phyloP scores from a whole-genome alignment of 2,113 vertebrate genomes.

The Pseudorasbora parva region DNA sequence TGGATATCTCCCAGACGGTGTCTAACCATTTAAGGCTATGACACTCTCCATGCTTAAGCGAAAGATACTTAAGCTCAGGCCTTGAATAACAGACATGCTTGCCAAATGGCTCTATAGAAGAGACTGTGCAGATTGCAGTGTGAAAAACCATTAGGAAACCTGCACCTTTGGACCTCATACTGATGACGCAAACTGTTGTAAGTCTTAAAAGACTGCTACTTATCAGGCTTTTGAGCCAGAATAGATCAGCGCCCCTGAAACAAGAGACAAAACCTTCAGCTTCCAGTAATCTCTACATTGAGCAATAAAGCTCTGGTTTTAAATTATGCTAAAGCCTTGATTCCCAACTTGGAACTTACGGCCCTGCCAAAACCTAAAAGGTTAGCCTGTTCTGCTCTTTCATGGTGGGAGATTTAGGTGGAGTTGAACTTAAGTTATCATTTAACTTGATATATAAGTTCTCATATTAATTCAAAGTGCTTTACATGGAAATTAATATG shows the following conservation, averaged over 20 bases:
- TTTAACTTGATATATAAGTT: too few relatives aligned
- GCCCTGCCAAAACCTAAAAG: background rate
- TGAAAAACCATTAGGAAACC: constrained; percentile 8
- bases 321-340: background rate
- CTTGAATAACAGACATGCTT: constrained; percentile 25
- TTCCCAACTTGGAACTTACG: background rate
- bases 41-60: constrained; percentile 7
- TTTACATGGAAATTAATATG: too few relatives aligned
- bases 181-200: constrained; percentile 1
- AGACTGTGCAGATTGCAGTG: background rate
- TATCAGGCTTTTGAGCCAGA: background rate
- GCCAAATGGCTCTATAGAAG: constrained; percentile 13
- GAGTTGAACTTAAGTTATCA: too few relatives aligned
- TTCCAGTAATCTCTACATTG: background rate
- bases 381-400: background rate
- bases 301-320: background rate
- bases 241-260: background rate
- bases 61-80: background rate
- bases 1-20: background rate
- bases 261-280: background rate
- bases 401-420: too few relatives aligned
- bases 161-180: constrained; percentile 9
- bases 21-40: constrained; percentile 23
- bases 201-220: background rate
- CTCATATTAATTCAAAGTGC: too few relatives aligned